phyloP scores from a whole-genome alignment of 2,888 invertebrate species.

The Orchesella flavescens region DNA sequence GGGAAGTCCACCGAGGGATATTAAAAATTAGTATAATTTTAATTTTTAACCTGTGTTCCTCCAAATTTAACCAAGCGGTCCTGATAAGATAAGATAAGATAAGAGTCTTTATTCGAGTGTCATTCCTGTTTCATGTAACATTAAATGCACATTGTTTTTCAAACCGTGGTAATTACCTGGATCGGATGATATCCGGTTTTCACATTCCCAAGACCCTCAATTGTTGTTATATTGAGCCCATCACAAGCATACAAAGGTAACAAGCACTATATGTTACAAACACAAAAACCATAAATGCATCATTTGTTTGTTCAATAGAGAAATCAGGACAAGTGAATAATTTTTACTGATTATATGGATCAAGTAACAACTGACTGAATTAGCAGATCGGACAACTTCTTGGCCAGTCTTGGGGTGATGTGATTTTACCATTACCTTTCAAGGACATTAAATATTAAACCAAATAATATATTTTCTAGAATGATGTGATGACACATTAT shows the following conservation, averaged over 20 bases:
- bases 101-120: too few species aligned
- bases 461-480: too few species aligned
- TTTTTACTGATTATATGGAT: not conserved
- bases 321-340: not conserved
- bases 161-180: too few species aligned
- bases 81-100: conserved; percentile 74
- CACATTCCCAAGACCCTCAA: conserved; percentile 74
- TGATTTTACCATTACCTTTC: not conserved
- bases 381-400: conserved; percentile 11
- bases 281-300: too few species aligned
- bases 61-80: conserved; percentile 74
- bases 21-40: too few species aligned
- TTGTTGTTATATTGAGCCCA: conserved; percentile 75
- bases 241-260: conserved; percentile 74
- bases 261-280: conserved; percentile 73
- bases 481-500: not conserved
- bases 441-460: not conserved
- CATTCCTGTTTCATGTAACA: too few species aligned
- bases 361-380: conserved; percentile 14
- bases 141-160: conserved; percentile 73
- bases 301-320: too few species aligned
- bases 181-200: conserved; percentile 73
- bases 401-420: conserved; percentile 24
- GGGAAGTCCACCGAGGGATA: too few species aligned
- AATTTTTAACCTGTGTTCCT: conserved; percentile 75